Conservation (phyloP, 2,888 invertebrate species). For the Mantis religiosa region DNA sequence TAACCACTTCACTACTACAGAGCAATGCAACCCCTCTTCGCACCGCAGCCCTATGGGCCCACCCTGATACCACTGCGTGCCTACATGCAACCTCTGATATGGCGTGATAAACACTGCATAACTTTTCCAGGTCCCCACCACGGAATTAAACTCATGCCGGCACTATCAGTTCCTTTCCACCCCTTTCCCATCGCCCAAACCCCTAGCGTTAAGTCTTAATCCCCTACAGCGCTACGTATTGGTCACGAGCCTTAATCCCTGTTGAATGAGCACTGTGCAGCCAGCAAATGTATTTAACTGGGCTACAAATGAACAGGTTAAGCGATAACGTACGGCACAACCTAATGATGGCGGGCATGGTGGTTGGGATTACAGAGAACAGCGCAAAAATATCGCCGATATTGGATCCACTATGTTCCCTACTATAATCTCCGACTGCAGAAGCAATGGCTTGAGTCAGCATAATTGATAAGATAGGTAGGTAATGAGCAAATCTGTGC, state of each 20-base stretch:
- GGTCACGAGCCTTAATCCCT: constrained; percentile 8
- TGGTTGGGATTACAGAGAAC: not conserved
- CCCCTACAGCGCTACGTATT: not conserved
- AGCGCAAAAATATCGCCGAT: not conserved
- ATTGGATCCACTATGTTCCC: not conserved
- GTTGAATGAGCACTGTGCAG: not conserved
- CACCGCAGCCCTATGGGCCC: not conserved
- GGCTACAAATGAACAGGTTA: constrained; percentile 1
- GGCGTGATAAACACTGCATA: constrained; percentile 11
- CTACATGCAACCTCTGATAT: not conserved
- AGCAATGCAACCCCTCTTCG: not conserved
- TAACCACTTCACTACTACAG: not conserved
- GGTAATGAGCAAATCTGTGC: too few relatives aligned
- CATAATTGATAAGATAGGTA: too few relatives aligned
- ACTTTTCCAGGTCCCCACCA: not conserved
- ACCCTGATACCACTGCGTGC: not conserved
- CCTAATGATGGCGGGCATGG: not conserved
- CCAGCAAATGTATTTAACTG: not conserved
- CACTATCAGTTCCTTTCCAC: constrained; percentile 1
- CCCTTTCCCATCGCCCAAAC: not conserved
- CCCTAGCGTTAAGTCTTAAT: constrained; percentile 2
- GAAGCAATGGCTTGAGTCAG: too few relatives aligned
- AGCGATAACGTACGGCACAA: not conserved
- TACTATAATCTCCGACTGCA: too few relatives aligned
- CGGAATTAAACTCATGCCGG: constrained; percentile 8